Percentiles rank a stretch among this genome's conserved stretches.
These are phyloP conservation scores for Lerista edwardsae DNA, from an alignment of 2,797 vertebrate species.

Conservation along the genomic window DNA sequence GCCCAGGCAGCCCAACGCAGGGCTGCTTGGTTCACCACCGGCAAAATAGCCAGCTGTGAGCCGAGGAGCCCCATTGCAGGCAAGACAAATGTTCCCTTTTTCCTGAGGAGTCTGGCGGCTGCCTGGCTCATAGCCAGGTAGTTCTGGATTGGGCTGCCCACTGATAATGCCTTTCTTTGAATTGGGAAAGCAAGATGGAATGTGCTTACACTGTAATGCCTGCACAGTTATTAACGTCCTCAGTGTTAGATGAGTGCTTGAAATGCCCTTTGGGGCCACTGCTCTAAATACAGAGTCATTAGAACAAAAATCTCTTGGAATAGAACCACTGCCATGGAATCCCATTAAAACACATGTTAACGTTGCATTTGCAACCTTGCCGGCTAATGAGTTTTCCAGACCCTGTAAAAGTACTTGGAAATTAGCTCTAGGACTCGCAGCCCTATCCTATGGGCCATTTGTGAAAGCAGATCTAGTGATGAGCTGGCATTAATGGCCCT, in stretches of 20 bases:
- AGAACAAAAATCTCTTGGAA: neutral
- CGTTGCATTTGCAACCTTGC: slow-evolving; percentile 1
- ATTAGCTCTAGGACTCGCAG: rapidly evolving
- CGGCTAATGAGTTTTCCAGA: neutral
- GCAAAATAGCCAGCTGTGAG: no score
- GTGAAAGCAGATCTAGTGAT: no score
- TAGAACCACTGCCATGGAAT: neutral
- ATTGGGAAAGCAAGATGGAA: slow-evolving; percentile 28
- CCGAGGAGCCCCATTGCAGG: no score
- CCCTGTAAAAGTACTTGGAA: rapidly evolving
- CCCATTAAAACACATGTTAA: neutral
- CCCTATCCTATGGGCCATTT: neutral
- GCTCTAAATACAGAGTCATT: neutral
- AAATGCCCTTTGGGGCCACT: neutral
- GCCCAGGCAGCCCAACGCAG: no score
- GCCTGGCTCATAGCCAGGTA: no score
- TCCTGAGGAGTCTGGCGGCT: no score
- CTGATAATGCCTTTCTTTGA: slow-evolving; percentile 12
- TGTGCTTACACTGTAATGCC: neutral
- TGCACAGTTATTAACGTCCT: slow-evolving; percentile 27
- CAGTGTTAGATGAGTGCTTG: neutral
- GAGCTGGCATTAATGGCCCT: no score
- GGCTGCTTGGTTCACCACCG: no score
- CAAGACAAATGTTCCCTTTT: no score
- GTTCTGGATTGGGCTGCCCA: no score